phyloP scores from a whole-genome alignment of 2,888 invertebrate genomes.

The Euproctis similis region DNA sequence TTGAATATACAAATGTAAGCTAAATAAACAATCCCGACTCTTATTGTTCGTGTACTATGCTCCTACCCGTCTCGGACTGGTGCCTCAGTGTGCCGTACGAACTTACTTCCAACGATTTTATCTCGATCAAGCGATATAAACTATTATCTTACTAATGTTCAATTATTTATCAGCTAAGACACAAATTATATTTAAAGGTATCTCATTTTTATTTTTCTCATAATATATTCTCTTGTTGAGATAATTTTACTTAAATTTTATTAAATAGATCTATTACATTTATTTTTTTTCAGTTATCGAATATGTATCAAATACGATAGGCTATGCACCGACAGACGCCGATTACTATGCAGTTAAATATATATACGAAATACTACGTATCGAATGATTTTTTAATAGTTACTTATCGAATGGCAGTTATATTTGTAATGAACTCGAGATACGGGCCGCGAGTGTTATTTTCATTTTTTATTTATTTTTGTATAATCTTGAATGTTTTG shows the following conservation, averaged over 20 bases:
- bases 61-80: conserved; percentile 20
- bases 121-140: conserved; percentile 62
- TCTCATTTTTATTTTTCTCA: conserved; percentile 63
- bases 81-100: conserved; percentile 34
- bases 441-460: conserved; percentile 24
- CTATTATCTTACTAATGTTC: conserved; percentile 66
- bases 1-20: neutral
- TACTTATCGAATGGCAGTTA: conserved; percentile 74
- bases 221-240: conserved; percentile 65
- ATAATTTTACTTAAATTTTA: conserved; percentile 69
- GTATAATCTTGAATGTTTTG: too few relatives aligned
- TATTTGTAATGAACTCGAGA: conserved; percentile 55
- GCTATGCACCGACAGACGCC: conserved; percentile 67
- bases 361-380: conserved; percentile 49
- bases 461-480: too few relatives aligned
- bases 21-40: conserved; percentile 22
- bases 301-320: conserved; percentile 71
- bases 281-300: conserved; percentile 72
- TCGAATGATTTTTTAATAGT: conserved; percentile 58
- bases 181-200: conserved; percentile 74
- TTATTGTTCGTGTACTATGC: conserved; percentile 15
- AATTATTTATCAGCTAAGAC: conserved; percentile 73
- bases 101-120: conserved; percentile 26
- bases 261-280: conserved; percentile 72
- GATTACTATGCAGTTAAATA: conserved; percentile 62